Percentiles rank a stretch among this genome's conserved stretches.
Evolutionary conservation across 2,888 invertebrate species (phyloP).

Genomic region (Acleris sparsana): DNA sequence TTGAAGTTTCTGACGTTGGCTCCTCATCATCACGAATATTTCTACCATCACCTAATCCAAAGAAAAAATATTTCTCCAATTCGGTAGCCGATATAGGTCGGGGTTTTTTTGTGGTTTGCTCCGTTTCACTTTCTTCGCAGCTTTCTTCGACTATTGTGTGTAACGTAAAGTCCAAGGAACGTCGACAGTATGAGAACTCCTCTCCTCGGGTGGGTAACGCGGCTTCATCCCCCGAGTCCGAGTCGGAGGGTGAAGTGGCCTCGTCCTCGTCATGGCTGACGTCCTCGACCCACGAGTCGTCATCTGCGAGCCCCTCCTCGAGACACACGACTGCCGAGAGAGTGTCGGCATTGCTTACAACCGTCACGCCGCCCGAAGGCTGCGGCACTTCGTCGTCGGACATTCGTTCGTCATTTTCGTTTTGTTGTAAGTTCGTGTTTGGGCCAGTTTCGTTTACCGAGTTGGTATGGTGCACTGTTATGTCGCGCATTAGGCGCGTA

Average conservation of each 20-base stretch:
- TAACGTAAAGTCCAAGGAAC: conserved; percentile 93
- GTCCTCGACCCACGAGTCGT: conserved; percentile 96
- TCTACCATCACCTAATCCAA: conserved; percentile 90
- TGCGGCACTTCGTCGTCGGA: conserved; percentile 75
- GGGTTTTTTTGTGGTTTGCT: conserved; percentile 85
- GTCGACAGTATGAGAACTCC: conserved; percentile 91
- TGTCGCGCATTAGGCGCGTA: conserved; percentile 87
- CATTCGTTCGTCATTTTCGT: conserved; percentile 71
- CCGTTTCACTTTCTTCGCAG: conserved; percentile 95
- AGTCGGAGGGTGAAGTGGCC: conserved; percentile 86
- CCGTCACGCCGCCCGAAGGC: conserved; percentile 85
- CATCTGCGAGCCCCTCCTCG: conserved; percentile 94
- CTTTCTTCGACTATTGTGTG: conserved; percentile 97
- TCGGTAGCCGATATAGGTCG: conserved; percentile 91
- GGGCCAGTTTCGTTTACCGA: conserved; percentile 79
- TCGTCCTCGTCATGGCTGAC: conserved; percentile 92
- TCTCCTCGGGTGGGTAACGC: conserved; percentile 89
- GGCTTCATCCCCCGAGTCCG: conserved; percentile 88
- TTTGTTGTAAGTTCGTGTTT: conserved; percentile 56
- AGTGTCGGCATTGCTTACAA: conserved; percentile 88
- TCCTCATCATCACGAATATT: conserved; percentile 84
- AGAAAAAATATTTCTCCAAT: conserved; percentile 95
- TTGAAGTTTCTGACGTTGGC: conserved; percentile 91
- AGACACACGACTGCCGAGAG: conserved; percentile 88
- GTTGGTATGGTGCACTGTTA: conserved; percentile 87